phyloP scores from a whole-genome alignment of 2,888 invertebrate species.

The Chorisops tibialis region DNA sequence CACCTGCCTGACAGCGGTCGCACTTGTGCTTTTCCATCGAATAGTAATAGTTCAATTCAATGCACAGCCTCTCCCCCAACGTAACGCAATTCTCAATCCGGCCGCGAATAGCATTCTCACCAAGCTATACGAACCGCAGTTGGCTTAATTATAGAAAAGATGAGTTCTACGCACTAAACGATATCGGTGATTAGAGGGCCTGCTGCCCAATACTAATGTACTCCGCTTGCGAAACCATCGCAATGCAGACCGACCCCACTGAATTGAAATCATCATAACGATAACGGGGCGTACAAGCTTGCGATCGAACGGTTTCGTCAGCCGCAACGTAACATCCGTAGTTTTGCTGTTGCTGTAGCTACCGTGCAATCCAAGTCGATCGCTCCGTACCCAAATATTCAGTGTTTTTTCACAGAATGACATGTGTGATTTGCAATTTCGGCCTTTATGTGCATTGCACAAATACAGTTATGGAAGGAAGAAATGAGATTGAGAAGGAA shows the following conservation, averaged over 20 bases:
- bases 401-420: no score
- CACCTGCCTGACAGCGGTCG: slow-evolving; percentile 65
- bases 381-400: slow-evolving; percentile 85
- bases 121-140: slow-evolving; percentile 58
- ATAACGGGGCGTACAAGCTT: slow-evolving; percentile 60
- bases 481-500: no score
- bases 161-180: slow-evolving; percentile 87
- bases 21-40: slow-evolving; percentile 65
- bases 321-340: slow-evolving; percentile 74
- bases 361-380: slow-evolving; percentile 76
- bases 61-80: slow-evolving; percentile 80
- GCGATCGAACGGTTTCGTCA: slow-evolving; percentile 75
- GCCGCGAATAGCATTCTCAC: slow-evolving; percentile 66
- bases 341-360: slow-evolving; percentile 80
- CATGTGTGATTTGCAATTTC: no score
- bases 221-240: slow-evolving; percentile 73
- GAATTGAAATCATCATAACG: slow-evolving; percentile 82
- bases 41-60: slow-evolving; percentile 92
- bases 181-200: slow-evolving; percentile 88
- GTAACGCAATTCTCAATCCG: slow-evolving; percentile 83
- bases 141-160: slow-evolving; percentile 85
- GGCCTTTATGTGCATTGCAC: no score
- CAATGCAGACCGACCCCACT: slow-evolving; percentile 83
- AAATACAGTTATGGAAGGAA: no score
- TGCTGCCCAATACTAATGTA: slow-evolving; percentile 80